A percentile compares a stretch with the other conserved stretches of the same genome.
phyloP scores from a whole-genome alignment of 1,140 invertebrate species.

The Drosophila teissieri region DNA sequence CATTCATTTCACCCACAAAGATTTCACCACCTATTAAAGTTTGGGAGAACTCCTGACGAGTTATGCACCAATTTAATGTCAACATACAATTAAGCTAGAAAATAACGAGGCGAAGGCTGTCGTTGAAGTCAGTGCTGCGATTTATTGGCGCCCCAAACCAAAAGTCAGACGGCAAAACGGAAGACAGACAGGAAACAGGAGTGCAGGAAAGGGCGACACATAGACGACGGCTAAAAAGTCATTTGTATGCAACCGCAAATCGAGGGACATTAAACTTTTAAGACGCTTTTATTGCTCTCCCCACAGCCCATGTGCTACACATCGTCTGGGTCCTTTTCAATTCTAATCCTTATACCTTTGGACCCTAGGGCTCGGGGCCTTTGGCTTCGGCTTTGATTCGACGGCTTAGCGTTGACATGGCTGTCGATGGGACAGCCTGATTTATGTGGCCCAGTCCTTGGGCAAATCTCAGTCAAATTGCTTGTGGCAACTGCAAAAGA shows the following conservation, averaged over 20 bases:
- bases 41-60: conserved; percentile 13
- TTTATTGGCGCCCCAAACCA: conserved; percentile 19
- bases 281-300: conserved; percentile 73
- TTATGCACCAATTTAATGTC: conserved; percentile 40
- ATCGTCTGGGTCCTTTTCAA: conserved; percentile 50
- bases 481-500: conserved; percentile 3
- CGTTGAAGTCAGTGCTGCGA: conserved; percentile 32
- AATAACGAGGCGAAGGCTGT: conserved; percentile 17
- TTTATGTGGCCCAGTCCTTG: conserved; percentile 51
- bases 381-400: conserved; percentile 61
- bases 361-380: conserved; percentile 16
- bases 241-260: conserved; percentile 73
- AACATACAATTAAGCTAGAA: conserved; percentile 37
- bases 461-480: conserved; percentile 33
- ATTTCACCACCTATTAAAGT: conserved; percentile 7
- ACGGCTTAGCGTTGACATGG: conserved; percentile 63
- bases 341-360: conserved; percentile 62
- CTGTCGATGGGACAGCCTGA: conserved; percentile 58
- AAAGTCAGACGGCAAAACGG: conserved; percentile 11
- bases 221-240: conserved; percentile 51
- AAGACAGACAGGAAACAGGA: conserved; percentile 22
- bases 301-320: conserved; percentile 24
- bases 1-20: conserved; percentile 20
- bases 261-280: conserved; percentile 76
- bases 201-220: not conserved